phyloP scores from a whole-genome alignment of 2,888 invertebrate species.

The Dynastes grantii region DNA sequence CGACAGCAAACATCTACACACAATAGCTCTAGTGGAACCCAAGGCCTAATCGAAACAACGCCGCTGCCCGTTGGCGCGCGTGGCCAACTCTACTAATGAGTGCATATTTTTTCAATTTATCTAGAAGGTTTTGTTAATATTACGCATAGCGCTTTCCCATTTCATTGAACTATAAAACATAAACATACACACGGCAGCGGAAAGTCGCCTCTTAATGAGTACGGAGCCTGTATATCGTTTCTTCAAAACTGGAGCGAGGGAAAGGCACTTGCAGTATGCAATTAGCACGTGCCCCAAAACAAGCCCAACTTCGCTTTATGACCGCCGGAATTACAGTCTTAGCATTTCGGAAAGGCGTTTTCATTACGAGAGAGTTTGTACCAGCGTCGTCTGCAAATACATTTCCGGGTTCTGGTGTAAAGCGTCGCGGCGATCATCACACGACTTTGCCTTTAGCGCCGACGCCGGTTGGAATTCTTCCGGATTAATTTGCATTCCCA shows the following conservation, averaged over 20 bases:
- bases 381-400: slow-evolving; percentile 8
- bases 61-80: too few species aligned
- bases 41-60: too few species aligned
- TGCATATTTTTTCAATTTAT: too few species aligned
- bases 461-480: not conserved
- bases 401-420: slow-evolving; percentile 1
- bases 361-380: slow-evolving; percentile 37
- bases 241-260: not conserved
- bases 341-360: slow-evolving; percentile 48
- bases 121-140: too few species aligned
- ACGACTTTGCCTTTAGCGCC: not conserved
- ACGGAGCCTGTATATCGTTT: not conserved
- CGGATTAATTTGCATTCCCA: slow-evolving; percentile 36
- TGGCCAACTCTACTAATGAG: too few species aligned
- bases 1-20: too few species aligned
- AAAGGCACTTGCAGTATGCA: slow-evolving; percentile 48
- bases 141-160: too few species aligned
- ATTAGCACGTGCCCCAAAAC: slow-evolving; percentile 58
- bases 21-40: too few species aligned
- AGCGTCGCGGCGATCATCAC: not conserved
- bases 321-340: slow-evolving; percentile 60
- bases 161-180: too few species aligned
- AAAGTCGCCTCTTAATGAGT: not conserved
- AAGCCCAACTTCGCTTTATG: slow-evolving; percentile 61
- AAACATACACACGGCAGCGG: too few species aligned